Evolutionary conservation across 2,113 vertebrate genomes (phyloP).

Genomic region (Oreochromis tanganicae): DNA sequence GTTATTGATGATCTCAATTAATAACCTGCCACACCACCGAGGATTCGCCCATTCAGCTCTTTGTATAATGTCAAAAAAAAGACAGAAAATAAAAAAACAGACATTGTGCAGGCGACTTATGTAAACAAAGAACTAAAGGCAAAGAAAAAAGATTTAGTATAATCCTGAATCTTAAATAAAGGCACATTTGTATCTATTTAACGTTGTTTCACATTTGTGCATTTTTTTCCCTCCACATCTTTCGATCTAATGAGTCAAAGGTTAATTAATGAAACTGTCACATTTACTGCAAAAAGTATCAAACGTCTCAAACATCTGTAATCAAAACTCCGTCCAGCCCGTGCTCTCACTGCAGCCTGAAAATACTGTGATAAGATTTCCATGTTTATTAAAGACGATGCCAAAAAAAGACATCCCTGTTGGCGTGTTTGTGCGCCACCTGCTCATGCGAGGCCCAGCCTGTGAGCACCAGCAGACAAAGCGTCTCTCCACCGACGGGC

Average conservation of each 20-base stretch:
- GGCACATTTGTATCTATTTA: neutral
- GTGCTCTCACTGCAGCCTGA: neutral
- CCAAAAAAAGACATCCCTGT: slow-evolving; percentile 21
- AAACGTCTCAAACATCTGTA: neutral
- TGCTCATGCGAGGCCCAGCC: slow-evolving; percentile 32
- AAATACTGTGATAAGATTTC: slow-evolving; percentile 6
- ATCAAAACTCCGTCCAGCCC: slow-evolving; percentile 1
- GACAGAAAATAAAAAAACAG: neutral
- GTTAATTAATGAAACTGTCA: neutral
- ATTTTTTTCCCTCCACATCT: neutral
- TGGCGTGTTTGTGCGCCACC: slow-evolving; percentile 37
- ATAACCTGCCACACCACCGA: slow-evolving; percentile 46
- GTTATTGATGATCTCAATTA: slow-evolving; percentile 75
- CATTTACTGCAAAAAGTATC: neutral
- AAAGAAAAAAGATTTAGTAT: neutral
- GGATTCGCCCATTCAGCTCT: slow-evolving; percentile 19
- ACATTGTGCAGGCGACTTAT: neutral
- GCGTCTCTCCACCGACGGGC: slow-evolving; percentile 36
- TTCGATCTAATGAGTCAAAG: neutral
- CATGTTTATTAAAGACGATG: slow-evolving; percentile 10
- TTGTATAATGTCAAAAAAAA: neutral
- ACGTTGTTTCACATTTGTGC: neutral
- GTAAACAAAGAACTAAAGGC: neutral
- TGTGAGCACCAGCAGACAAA: slow-evolving; percentile 34
- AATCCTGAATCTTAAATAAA: neutral